Percentiles rank a stretch among this genome's conserved stretches.
These are phyloP conservation scores for Centrocercus urophasianus DNA, from an alignment of 2,113 vertebrate species.

Conservation along the genomic window DNA sequence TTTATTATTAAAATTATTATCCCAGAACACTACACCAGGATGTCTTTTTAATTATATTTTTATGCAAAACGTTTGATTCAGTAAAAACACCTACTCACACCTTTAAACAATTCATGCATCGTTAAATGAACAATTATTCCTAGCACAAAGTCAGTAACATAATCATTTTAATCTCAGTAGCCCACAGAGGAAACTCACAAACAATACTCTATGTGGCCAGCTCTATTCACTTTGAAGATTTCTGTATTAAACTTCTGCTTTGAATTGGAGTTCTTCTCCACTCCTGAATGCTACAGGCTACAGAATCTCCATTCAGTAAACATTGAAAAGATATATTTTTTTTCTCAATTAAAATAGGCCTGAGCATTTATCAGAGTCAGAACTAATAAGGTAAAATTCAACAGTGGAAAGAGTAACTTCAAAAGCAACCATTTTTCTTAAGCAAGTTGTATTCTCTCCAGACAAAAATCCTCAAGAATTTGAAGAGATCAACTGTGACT, in stretches of 20 bases:
- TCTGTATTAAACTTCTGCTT: slow-evolving; percentile 14
- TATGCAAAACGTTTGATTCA: slow-evolving; percentile 56
- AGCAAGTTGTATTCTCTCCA: neutral
- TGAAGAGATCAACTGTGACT: neutral
- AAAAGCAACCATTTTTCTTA: neutral
- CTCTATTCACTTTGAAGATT: slow-evolving; percentile 36
- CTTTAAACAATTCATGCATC: slow-evolving; percentile 9
- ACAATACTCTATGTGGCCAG: neutral
- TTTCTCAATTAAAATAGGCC: neutral
- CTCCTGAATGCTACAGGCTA: neutral
- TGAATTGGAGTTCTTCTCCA: neutral
- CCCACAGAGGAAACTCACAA: slow-evolving; percentile 12
- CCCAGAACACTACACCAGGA: neutral
- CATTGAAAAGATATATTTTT: slow-evolving; percentile 36
- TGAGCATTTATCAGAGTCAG: neutral
- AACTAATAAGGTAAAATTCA: slow-evolving; percentile 9
- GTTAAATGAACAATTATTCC: slow-evolving; percentile 36
- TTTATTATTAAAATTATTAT: slow-evolving; percentile 44
- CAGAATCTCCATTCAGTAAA: neutral
- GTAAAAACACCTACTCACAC: slow-evolving; percentile 22
- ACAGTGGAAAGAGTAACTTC: neutral
- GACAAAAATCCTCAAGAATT: neutral
- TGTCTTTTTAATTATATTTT: slow-evolving; percentile 45
- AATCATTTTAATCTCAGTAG: slow-evolving; percentile 52
- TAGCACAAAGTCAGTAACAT: neutral